Base-by-base conservation (phyloP, 2,888 invertebrate species). In the Cerastis leucographa region DNA sequence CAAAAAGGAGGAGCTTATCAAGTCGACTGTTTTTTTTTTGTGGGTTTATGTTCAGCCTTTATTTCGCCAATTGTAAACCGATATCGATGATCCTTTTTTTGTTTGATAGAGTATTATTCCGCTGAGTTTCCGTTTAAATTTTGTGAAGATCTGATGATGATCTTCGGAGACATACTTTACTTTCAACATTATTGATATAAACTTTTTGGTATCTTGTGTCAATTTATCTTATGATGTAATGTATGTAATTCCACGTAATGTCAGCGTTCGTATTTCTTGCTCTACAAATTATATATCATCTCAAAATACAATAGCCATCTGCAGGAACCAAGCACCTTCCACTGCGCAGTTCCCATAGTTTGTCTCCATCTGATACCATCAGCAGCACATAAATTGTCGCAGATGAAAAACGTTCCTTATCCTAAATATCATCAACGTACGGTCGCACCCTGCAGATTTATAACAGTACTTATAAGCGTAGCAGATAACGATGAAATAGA, bases 391-490 rank as follows among this genome's bases (percentile, higher is more conserved):
- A 76, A 66, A 17, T 59, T 77, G 62, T 64, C 62, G 67, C 67
- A 64, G 72, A 29, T 61, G 70, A 70, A 65, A 61, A 67, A 22
- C 64, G 22, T 68, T n/a, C 49, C 25, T 84, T 83, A 81, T 85
- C 81, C 70, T 62, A 68, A 79, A 83, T 77, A 83, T 59, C 61
- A 80, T 82, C 83, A 82, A 62, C 66, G 1, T 29, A 46, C 42
- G 65, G 65, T 51, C 69, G 82, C 68, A 54, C 70, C 25, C n/a
- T 8, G 42, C 14, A 6, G 62, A 73, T 73, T 78, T 73, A 64
- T 70, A 78, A 64, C 61, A 51, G n/a, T 56, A 40, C n/a, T 7
- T 7, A 46, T 29, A 46, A 25, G 6, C 17, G 54, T 12, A 19
- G 35, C 9, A 14, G n/a, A 42, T 64, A 42, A 42, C 22, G 9